Evolutionary conservation across 53 echinoderm and acorn worm genomes (phyloP).

Genomic region (Holothuria scabra): DNA sequence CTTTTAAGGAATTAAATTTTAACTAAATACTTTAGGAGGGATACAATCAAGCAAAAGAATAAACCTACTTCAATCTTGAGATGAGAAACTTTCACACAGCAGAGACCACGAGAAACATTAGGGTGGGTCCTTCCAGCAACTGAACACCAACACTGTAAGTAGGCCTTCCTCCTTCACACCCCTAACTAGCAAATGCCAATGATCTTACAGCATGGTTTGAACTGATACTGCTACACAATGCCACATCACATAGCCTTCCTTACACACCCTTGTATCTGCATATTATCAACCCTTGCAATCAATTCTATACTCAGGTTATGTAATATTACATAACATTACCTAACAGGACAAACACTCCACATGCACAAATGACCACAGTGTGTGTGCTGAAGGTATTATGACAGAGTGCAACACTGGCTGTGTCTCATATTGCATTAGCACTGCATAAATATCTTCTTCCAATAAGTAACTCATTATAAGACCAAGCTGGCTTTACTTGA

Average conservation of each 20-base stretch:
- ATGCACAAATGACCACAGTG: constrained; percentile 2
- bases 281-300: neutral
- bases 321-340: constrained; percentile 38
- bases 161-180: too few relatives aligned
- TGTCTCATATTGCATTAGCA: neutral
- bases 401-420: neutral
- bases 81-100: too few relatives aligned
- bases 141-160: neutral
- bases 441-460: neutral
- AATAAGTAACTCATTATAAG: constrained; percentile 1
- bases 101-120: neutral
- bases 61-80: too few relatives aligned
- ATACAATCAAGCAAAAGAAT: too few relatives aligned
- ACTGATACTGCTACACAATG: neutral
- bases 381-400: neutral
- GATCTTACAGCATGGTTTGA: too few relatives aligned
- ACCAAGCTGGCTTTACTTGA: neutral
- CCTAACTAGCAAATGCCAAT: too few relatives aligned
- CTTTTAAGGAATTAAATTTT: too few relatives aligned
- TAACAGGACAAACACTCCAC: constrained; percentile 28
- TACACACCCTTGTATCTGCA: constrained; percentile 10
- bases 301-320: neutral
- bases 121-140: neutral
- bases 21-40: too few relatives aligned
- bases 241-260: constrained; percentile 16